These are phyloP conservation scores for Anoplophora glabripennis DNA, from an alignment of 1,140 invertebrate genomes.

Conservation along the genomic window DNA sequence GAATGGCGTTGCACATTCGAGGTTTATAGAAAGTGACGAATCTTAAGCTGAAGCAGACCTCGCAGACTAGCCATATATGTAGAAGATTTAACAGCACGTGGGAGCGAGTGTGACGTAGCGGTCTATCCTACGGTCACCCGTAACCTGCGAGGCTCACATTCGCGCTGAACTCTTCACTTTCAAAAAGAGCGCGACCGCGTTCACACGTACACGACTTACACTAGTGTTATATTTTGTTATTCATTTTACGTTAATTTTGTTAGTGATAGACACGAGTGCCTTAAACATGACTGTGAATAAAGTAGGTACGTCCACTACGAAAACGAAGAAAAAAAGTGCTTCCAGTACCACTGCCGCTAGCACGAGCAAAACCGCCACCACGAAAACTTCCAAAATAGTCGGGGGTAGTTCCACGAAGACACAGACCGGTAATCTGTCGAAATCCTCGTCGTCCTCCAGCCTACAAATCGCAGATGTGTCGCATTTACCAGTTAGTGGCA, in stretches of 20 bases:
- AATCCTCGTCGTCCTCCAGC: constrained; percentile 44
- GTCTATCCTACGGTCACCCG: constrained; percentile 18
- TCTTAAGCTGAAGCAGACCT: constrained; percentile 9
- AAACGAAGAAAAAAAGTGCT: constrained; percentile 35
- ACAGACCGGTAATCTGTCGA: constrained; percentile 30
- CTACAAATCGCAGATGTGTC: constrained; percentile 46
- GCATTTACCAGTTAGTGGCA: constrained; percentile 40
- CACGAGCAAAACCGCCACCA: constrained; percentile 24
- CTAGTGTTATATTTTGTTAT: constrained; percentile 27
- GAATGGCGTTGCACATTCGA: background rate
- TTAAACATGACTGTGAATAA: constrained; percentile 43
- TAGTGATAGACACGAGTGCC: constrained; percentile 26
- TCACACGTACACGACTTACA: constrained; percentile 19
- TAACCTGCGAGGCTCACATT: constrained; percentile 25
- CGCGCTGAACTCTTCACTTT: constrained; percentile 30
- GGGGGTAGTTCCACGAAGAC: constrained; percentile 14
- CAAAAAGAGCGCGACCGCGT: constrained; percentile 36
- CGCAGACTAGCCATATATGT: constrained; percentile 43
- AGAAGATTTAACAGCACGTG: constrained; percentile 34
- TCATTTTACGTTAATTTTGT: constrained; percentile 23
- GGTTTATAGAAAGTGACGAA: constrained; percentile 19
- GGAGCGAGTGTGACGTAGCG: constrained; percentile 34
- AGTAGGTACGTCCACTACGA: constrained; percentile 32
- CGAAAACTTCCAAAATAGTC: constrained; percentile 29
- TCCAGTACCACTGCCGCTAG: constrained; percentile 24